Evolutionary conservation across 2,113 vertebrate genomes (phyloP), one percentile per base, ranked within the genome.

Genomic region (Neoarius graeffei): DNA sequence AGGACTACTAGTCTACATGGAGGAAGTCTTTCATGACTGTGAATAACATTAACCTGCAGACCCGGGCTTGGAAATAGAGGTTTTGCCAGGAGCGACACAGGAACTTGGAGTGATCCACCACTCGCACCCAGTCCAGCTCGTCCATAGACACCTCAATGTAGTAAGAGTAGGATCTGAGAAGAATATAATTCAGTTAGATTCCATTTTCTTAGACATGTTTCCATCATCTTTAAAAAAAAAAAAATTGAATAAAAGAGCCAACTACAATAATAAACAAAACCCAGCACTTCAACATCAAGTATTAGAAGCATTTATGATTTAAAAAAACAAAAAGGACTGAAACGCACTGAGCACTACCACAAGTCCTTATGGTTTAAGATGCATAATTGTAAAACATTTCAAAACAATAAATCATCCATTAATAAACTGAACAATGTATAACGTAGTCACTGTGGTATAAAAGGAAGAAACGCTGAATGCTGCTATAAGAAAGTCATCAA

Each of bases 141-240:
- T 99, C 98, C 98, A 99, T 99, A 17, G 98, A 99, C 67, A 99
- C 98, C 90, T 99, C 98, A 48, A 99, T 96, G 93, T 99, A 98
- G 94, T 99, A 99, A 0, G 98, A 99, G 42, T 99, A 99, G 10
- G 98, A 99, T 90, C 98, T 99, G 60, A 1, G 80, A 60, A 89
- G 6, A 81, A 4, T 11, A 25, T 11, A 25, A 83, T 23, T 23
- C 0, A 9, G 23, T 83, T 30, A 30, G 14, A 59, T 81, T 35
- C 4, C 1, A n/a, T 79, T 79, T 52, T 42, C 73, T 76, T 50
- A 20, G 15, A 42, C 6, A 6, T 10, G 4, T 56, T n/a, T 54
- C 42, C 42, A 42, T 42, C 42, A 4, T 4, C 4, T 42, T 42
- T 42, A 35, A 35, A 42, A 42, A 30, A 30, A 30, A 30, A 30